phyloP scores from a whole-genome alignment of 2,113 vertebrate species.

The Coreoperca whiteheadi region DNA sequence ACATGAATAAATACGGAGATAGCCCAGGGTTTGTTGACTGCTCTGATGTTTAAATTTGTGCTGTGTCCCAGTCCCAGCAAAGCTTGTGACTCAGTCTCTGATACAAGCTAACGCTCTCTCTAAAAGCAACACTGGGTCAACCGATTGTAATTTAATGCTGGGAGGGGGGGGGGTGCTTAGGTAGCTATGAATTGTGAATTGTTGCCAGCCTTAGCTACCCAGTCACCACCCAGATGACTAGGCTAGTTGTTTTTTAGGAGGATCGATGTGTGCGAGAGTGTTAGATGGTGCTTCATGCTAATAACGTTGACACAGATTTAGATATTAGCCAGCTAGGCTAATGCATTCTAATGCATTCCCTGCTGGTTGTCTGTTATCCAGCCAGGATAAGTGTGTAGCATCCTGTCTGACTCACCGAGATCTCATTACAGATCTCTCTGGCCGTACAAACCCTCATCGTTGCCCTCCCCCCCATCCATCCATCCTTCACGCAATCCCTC shows the following conservation, averaged over 20 bases:
- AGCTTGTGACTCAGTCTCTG: slow-evolving; percentile 70
- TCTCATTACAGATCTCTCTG: slow-evolving; percentile 76
- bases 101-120: slow-evolving; percentile 59
- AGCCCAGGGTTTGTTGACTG: slow-evolving; percentile 76
- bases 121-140: slow-evolving; percentile 65
- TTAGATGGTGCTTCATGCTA: slow-evolving; percentile 45
- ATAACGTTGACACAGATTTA: slow-evolving; percentile 59
- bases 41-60: slow-evolving; percentile 74
- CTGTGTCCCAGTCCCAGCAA: slow-evolving; percentile 50
- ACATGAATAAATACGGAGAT: slow-evolving; percentile 74
- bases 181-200: slow-evolving; percentile 63
- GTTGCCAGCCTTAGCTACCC: slow-evolving; percentile 47
- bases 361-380: slow-evolving; percentile 38
- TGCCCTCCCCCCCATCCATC: slow-evolving; percentile 35
- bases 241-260: slow-evolving; percentile 34
- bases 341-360: slow-evolving; percentile 62
- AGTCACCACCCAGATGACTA: slow-evolving; percentile 29
- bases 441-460: slow-evolving; percentile 47
- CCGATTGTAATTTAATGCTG: slow-evolving; percentile 61
- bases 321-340: slow-evolving; percentile 62
- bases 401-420: slow-evolving; percentile 68
- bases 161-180: slow-evolving; percentile 21
- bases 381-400: slow-evolving; percentile 49
- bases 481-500: slow-evolving; percentile 46
- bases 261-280: slow-evolving; percentile 42